These are phyloP conservation scores for Cygnus atratus DNA, from an alignment of 2,113 vertebrate genomes.

Conservation along the genomic window DNA sequence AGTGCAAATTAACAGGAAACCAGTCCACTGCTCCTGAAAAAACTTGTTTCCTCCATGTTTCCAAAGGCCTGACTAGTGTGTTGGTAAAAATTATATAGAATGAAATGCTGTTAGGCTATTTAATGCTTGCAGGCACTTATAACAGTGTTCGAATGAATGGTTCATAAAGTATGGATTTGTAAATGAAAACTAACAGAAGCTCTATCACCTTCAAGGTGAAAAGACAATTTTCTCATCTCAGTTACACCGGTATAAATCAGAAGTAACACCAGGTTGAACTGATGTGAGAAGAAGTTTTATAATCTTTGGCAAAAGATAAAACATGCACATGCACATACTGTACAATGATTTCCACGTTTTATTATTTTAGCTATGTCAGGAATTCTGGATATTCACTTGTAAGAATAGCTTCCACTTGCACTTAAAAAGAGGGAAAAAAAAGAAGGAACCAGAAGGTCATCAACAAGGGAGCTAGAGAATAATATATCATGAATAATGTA, in stretches of 20 bases:
- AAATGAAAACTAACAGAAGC: background rate
- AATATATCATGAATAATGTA: conserved; percentile 66
- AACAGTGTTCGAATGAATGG: background rate
- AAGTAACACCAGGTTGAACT: background rate
- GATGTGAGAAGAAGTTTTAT: background rate
- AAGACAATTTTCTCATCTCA: background rate
- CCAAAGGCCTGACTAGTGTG: background rate
- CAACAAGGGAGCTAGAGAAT: conserved; percentile 51
- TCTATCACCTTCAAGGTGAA: background rate
- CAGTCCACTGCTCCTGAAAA: background rate
- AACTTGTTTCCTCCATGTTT: background rate
- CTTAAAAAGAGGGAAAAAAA: background rate
- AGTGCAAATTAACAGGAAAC: background rate
- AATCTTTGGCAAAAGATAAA: background rate
- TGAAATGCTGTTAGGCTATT: background rate
- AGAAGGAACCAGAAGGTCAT: conserved; percentile 55
- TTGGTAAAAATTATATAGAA: background rate
- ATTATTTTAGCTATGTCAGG: conserved; percentile 9
- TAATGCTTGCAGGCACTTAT: background rate
- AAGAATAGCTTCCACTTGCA: conserved; percentile 32
- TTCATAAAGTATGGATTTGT: background rate
- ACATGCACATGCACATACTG: background rate
- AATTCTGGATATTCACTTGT: conserved; percentile 15
- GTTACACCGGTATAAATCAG: background rate
- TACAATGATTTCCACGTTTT: background rate